Evolutionary conservation across 2,888 invertebrate genomes (phyloP).

Genomic region (Crioceris asparagi): DNA sequence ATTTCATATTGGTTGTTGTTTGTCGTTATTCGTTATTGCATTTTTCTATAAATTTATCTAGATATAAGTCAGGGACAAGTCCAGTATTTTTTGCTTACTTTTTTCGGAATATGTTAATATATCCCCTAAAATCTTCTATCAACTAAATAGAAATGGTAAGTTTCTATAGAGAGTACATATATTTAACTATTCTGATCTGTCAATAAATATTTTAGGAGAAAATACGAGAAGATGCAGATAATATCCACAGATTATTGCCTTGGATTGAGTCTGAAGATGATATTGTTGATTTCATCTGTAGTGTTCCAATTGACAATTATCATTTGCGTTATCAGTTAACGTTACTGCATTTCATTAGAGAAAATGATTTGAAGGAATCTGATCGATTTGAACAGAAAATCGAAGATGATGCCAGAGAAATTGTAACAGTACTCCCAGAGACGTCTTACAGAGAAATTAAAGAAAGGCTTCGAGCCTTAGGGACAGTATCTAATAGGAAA

Average conservation of each 20-base stretch:
- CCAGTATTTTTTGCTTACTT: too few relatives aligned
- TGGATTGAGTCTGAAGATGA: conserved; percentile 14
- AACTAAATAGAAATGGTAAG: too few relatives aligned
- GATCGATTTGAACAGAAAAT: conserved; percentile 10
- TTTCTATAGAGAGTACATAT: too few relatives aligned
- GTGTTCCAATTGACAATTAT: conserved; percentile 11
- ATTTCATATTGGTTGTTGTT: too few relatives aligned
- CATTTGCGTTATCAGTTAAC: conserved; percentile 13
- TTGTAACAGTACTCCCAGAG: conserved; percentile 11
- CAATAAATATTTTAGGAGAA: too few relatives aligned
- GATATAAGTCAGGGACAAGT: too few relatives aligned
- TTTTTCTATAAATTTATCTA: too few relatives aligned
- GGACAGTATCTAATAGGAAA: conserved; percentile 14
- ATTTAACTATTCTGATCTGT: too few relatives aligned
- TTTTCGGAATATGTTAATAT: too few relatives aligned
- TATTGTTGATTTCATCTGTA: conserved; percentile 12
- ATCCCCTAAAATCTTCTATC: too few relatives aligned
- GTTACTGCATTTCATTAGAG: conserved; percentile 11
- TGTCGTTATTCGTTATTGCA: too few relatives aligned
- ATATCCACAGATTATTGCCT: conserved; percentile 11
- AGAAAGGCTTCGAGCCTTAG: conserved; percentile 9
- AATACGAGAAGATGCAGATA: conserved; percentile 13
- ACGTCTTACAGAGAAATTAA: conserved; percentile 11
- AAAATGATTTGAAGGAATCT: conserved; percentile 5
- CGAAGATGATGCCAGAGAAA: conserved; percentile 14